Conservation (phyloP, 2,113 vertebrate species). For the Nicator chloris region DNA sequence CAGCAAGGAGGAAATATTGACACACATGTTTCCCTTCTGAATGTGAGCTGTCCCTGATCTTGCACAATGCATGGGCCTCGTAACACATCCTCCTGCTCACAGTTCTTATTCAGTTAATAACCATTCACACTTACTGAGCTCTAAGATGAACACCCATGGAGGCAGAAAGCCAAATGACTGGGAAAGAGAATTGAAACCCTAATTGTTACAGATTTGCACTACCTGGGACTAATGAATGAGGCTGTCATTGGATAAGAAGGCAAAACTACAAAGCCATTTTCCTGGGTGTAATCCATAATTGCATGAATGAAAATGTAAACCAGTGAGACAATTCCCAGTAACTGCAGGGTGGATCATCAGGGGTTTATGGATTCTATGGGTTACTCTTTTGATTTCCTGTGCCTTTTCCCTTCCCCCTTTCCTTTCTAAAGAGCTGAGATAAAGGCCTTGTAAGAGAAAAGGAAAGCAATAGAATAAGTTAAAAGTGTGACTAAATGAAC, state of each 20-base stretch:
- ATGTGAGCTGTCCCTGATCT: not conserved
- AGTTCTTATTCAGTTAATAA: not conserved
- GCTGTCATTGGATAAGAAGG: not conserved
- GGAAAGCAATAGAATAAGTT: not conserved
- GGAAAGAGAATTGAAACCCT: not conserved
- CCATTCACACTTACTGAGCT: not conserved
- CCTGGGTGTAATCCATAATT: not conserved
- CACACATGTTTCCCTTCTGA: not conserved
- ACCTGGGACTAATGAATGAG: not conserved
- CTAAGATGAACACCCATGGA: not conserved
- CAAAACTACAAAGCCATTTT: not conserved
- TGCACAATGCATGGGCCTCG: fast-evolving
- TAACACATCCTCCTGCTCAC: not conserved
- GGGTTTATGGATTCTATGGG: not conserved
- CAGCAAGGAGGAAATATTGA: not conserved
- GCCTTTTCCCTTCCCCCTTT: not conserved
- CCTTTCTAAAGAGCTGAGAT: not conserved
- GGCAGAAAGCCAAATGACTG: not conserved
- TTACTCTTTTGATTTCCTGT: not conserved
- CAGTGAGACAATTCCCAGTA: not conserved
- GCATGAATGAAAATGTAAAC: not conserved
- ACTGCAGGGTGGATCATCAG: not conserved
- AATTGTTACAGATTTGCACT: not conserved
- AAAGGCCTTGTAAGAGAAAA: not conserved
- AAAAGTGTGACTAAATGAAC: not conserved